phyloP scores from a whole-genome alignment of 2,888 invertebrate species.

The Dione juno region DNA sequence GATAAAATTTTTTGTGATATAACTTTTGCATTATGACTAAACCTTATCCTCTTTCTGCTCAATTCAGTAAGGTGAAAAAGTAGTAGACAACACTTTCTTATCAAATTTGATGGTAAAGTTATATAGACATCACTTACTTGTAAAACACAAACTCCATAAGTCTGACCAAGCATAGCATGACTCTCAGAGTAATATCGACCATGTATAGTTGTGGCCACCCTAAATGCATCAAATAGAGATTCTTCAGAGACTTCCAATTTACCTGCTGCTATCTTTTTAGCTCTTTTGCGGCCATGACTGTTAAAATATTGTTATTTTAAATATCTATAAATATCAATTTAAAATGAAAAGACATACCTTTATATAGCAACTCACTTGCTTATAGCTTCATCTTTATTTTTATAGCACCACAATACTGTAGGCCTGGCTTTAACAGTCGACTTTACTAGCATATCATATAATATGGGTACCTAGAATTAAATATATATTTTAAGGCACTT shows the following conservation, averaged over 20 bases:
- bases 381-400: constrained; percentile 94
- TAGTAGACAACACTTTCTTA: too few relatives aligned
- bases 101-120: background rate
- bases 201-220: constrained; percentile 97
- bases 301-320: background rate
- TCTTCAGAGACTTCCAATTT: constrained; percentile 96
- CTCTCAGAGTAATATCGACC: constrained; percentile 99
- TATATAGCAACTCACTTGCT: constrained; percentile 86
- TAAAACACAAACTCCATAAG: constrained; percentile 97
- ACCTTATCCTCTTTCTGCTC: too few relatives aligned
- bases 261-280: constrained; percentile 95
- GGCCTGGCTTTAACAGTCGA: constrained; percentile 96
- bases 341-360: background rate
- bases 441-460: constrained; percentile 99
- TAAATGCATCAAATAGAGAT: constrained; percentile 97
- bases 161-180: constrained; percentile 98
- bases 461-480: constrained; percentile 91
- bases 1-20: too few relatives aligned
- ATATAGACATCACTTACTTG: constrained; percentile 83
- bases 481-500: background rate
- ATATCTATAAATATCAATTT: background rate
- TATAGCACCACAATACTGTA: constrained; percentile 99
- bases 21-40: too few relatives aligned
- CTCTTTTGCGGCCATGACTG: constrained; percentile 96
- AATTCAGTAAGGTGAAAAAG: too few relatives aligned